Conservation (phyloP, 2,888 invertebrate species). For the Clusia tigrina region DNA sequence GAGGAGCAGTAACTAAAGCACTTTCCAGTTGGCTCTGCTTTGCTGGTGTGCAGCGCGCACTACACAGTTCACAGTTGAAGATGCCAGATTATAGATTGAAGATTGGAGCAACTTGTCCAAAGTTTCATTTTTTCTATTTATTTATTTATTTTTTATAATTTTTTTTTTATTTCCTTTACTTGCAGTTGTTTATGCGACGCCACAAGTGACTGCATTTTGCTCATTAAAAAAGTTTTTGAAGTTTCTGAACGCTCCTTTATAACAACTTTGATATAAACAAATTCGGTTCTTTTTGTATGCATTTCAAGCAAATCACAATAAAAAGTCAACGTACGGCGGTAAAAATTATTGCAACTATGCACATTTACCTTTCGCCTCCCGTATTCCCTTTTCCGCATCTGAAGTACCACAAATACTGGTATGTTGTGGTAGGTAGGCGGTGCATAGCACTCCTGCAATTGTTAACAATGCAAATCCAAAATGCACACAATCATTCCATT, state of each 20-base stretch:
- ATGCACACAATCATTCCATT: too few relatives aligned
- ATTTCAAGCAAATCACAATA: not conserved
- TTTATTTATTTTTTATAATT: not conserved
- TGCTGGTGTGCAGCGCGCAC: not conserved
- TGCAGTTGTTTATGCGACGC: too few relatives aligned
- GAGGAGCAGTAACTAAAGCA: not conserved
- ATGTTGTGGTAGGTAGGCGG: too few relatives aligned
- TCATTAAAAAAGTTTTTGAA: not conserved
- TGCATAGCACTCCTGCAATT: too few relatives aligned
- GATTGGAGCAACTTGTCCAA: not conserved
- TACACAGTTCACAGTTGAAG: not conserved
- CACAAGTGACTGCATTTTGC: conserved; percentile 4
- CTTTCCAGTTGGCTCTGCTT: not conserved
- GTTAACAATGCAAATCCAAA: too few relatives aligned
- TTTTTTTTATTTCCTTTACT: not conserved
- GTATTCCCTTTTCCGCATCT: too few relatives aligned
- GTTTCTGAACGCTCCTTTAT: not conserved
- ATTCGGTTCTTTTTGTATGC: not conserved
- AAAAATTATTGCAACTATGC: not conserved
- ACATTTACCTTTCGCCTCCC: too few relatives aligned
- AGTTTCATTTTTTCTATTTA: not conserved
- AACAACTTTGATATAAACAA: too few relatives aligned
- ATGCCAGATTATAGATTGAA: not conserved
- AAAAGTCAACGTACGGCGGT: not conserved
- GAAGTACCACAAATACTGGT: too few relatives aligned